Evolutionary conservation across 2,797 vertebrate genomes (phyloP), one percentile per base, ranked within the genome.

Genomic region (Spea hammondii): DNA sequence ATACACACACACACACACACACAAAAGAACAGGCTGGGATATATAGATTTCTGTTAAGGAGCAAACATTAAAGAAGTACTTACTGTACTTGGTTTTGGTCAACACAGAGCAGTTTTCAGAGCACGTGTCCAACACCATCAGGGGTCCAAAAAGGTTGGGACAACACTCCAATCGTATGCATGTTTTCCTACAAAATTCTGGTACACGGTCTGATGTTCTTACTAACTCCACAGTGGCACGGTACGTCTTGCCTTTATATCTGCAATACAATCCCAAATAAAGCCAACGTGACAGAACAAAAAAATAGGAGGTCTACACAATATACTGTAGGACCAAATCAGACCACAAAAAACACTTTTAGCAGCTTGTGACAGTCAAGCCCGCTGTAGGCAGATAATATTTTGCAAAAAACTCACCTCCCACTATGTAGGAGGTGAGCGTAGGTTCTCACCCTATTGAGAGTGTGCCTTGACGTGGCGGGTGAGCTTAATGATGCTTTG

Each of bases 21-120:
- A n/a, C 32, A 32, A 32, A 32, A 32, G 32, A 32, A 32, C 32
- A 32, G 32, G 32, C 3, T 32, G 32, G 32, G 32, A 32, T 32
- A 32, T 32, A 32, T 32, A 32, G 32, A 32, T 47, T 67, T 45
- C 65, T 9, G 65, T 10, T 44, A 48, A 47, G 6, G 46, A 46
- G 65, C 65, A 48, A 13, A 67, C 65, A 67, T 46, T 1, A 12
- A 5, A 13, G 7, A 14, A 17, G 32, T 17, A 57, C 79, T 76
- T 76, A 99, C 97, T 99, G 92, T 99, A 99, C 93, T 98, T 98
- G 82, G 97, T 99, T 92, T 99, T 99, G 85, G 97, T 99, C 85
- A 99, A 93, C 83, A 98, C 95, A n/a, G 97, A 99, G 88, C 97
- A 99, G 89, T 99, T 99, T 87, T 99, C 97, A 0, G 97, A 97